Evolutionary conservation across 2,113 vertebrate species (phyloP), one percentile per base, ranked within the genome.

Genomic region (Oenanthe oenanthe): DNA sequence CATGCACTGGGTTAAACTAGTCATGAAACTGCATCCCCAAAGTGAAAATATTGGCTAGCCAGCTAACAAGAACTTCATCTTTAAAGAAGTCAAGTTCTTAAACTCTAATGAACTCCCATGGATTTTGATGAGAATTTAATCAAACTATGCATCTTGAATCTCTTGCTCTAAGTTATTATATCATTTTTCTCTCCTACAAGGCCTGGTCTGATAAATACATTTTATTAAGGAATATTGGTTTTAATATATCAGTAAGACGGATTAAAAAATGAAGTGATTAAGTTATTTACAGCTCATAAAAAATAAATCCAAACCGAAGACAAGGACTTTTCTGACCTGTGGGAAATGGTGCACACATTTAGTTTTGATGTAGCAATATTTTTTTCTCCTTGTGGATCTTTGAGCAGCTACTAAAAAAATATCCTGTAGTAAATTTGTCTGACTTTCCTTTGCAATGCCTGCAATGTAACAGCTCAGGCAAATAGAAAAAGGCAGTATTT

Each of bases 51-150:
- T 58, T 77, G 72, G 13, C 18, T 61, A 83, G 38, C 0, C 0
- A 92, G 47, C 38, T 71, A 43, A 40, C 0, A 31, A 82, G 21
- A 87, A 42, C 48, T 93, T 72, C 32, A 10, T 45, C 32, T 65
- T 76, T 83, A 47, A 94, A 94, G 29, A 72, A 92, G 54, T 86
- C 47, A 71, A 14, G 34, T 85, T 76, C 54, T 92, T 86, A 62
- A 90, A 57, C 42, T 45, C 58, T 88, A 80, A 92, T 90, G 88
- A 95, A 92, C 88, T 94, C 32, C 26, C 29, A 50, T 50, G 38
- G 67, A 86, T 88, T 94, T 92, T 90, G 63, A 95, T 83, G 51
- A 93, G 72, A 85, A 90, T 83, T 94, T 80, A 92, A 93, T 95
- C 79, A 94, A 92, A 83, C 57, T 66, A 62, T 76, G 38, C 60